phyloP scores from a whole-genome alignment of 2,888 invertebrate genomes.

The Eurytoma adleriae region DNA sequence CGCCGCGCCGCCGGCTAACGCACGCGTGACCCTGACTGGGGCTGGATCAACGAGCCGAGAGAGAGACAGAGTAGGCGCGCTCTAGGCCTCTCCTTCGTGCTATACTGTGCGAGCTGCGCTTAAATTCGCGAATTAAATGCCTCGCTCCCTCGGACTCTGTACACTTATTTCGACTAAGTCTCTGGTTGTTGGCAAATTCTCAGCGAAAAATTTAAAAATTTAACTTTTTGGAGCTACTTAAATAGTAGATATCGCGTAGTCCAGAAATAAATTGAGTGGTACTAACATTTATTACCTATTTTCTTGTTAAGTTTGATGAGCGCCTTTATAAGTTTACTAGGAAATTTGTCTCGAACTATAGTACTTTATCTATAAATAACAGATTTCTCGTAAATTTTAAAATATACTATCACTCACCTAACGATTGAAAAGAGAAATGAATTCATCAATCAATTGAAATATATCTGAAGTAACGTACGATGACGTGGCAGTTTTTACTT shows the following conservation, averaged over 20 bases:
- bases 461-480: not conserved
- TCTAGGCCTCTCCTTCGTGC: conserved; percentile 33
- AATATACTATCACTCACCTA: not conserved
- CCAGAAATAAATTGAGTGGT: too few relatives aligned
- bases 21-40: conserved; percentile 55
- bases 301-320: too few relatives aligned
- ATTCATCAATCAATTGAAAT: conserved; percentile 11
- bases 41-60: conserved; percentile 49
- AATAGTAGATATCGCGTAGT: too few relatives aligned
- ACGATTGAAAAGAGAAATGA: not conserved
- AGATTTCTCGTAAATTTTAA: too few relatives aligned
- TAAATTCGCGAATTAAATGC: conserved; percentile 22
- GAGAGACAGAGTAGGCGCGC: not conserved
- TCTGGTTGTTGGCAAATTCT: not conserved
- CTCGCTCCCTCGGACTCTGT: conserved; percentile 16
- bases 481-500: conserved; percentile 11
- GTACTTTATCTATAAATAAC: too few relatives aligned
- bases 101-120: not conserved
- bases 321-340: too few relatives aligned
- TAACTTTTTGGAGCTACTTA: too few relatives aligned
- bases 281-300: too few relatives aligned
- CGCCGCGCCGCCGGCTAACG: conserved; percentile 22
- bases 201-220: too few relatives aligned
- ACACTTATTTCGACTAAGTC: not conserved
- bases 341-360: too few relatives aligned